Percentiles rank a stretch among this genome's conserved stretches.
phyloP scores from a whole-genome alignment of 2,797 vertebrate species.

The Pipistrellus kuhlii region DNA sequence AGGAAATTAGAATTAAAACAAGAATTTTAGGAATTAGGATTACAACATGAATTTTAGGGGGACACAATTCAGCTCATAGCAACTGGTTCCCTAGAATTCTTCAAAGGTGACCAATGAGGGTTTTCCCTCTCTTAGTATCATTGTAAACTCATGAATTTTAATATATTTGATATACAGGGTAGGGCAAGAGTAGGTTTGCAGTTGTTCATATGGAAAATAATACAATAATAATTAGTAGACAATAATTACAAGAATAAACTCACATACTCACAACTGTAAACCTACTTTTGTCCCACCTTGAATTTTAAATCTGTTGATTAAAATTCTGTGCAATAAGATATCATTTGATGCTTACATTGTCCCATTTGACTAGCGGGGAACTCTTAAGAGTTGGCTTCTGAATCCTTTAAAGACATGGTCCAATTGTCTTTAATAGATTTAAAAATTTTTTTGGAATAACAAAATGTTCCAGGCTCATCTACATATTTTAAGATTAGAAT shows the following conservation, averaged over 20 bases:
- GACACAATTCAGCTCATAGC: background rate
- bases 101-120: background rate
- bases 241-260: background rate
- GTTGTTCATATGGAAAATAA: background rate
- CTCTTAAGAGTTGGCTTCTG: background rate
- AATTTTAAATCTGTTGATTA: background rate
- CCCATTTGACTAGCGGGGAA: background rate
- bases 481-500: background rate
- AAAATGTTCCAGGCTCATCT: constrained; percentile 18
- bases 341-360: background rate
- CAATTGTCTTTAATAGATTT: background rate
- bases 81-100: background rate
- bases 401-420: background rate
- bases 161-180: background rate
- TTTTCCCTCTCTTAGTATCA: background rate
- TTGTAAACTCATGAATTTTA: background rate
- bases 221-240: background rate
- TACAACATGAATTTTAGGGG: background rate
- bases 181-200: background rate
- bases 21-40: background rate
- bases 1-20: background rate
- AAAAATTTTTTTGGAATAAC: background rate
- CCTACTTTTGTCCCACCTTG: background rate
- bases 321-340: no score
- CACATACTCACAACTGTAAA: background rate